Evolutionary conservation across 1,140 invertebrate species (phyloP).

Genomic region (Drosophila santomea): DNA sequence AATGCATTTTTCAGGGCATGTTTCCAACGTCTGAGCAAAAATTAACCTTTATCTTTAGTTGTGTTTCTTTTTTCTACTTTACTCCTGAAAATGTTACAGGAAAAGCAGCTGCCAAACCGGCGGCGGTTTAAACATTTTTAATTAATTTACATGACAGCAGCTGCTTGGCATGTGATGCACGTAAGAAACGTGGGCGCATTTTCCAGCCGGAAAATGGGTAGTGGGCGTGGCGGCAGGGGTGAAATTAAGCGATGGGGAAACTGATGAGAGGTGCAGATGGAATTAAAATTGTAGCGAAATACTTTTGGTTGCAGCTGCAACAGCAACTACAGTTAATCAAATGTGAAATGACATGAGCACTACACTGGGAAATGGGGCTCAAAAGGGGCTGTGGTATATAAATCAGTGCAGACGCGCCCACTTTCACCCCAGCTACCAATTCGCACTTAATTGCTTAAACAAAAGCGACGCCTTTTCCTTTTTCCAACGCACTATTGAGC

Average conservation of each 20-base stretch:
- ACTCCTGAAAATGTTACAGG: conserved; percentile 12
- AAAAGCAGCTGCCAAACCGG: conserved; percentile 46
- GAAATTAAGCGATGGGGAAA: conserved; percentile 31
- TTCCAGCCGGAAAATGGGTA: background rate
- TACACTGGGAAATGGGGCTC: background rate
- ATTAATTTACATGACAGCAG: conserved; percentile 76
- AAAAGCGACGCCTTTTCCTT: conserved; percentile 43
- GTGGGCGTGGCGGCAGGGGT: background rate
- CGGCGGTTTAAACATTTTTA: conserved; percentile 71
- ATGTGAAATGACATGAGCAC: conserved; percentile 63
- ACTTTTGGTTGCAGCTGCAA: conserved; percentile 55
- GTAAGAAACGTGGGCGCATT: conserved; percentile 53
- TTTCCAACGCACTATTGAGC: conserved; percentile 66
- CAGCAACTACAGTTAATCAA: conserved; percentile 72
- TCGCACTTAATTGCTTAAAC: conserved; percentile 74
- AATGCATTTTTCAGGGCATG: background rate
- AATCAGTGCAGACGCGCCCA: conserved; percentile 49
- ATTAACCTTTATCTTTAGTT: conserved; percentile 9
- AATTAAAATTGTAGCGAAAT: conserved; percentile 76
- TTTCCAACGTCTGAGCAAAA: conserved; percentile 1
- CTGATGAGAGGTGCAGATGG: conserved; percentile 13
- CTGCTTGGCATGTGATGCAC: conserved; percentile 69
- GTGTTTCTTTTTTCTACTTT: background rate
- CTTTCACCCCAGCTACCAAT: conserved; percentile 1
- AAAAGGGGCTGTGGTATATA: conserved; percentile 36